Conservation (phyloP, 2,797 vertebrate genomes). For the Tokudaia tokunoshimensis region DNA sequence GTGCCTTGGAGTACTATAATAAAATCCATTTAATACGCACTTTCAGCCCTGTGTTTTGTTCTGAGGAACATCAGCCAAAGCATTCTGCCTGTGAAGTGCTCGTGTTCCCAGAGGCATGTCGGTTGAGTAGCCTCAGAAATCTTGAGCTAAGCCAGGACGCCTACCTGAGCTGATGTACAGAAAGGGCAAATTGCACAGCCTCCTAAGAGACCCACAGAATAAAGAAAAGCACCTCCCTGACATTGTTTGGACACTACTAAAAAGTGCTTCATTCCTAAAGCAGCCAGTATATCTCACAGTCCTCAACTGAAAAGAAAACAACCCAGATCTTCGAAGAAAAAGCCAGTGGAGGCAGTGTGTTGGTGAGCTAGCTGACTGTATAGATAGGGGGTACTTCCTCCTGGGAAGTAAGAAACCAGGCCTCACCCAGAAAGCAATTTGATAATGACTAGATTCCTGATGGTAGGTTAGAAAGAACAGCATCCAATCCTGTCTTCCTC, state of each 20-base stretch:
- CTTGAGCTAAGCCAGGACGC: background rate
- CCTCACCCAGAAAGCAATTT: background rate
- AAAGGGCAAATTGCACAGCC: no score
- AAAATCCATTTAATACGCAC: background rate
- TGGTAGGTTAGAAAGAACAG: background rate
- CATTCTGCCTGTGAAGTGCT: background rate
- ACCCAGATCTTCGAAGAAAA: background rate
- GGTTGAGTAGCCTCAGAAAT: background rate
- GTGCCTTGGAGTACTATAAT: background rate
- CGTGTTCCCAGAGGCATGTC: background rate
- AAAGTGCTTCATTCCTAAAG: background rate
- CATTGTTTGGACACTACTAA: background rate
- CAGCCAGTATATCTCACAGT: background rate
- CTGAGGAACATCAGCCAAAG: background rate
- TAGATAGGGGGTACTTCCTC: background rate
- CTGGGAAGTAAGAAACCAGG: background rate
- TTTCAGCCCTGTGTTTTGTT: background rate
- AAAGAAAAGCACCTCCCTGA: background rate
- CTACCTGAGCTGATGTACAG: no score
- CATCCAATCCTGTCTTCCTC: background rate
- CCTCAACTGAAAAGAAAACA: slow-evolving; percentile 31
- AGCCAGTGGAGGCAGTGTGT: background rate
- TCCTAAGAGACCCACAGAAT: background rate
- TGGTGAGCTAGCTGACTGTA: background rate
- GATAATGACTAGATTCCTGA: background rate